Base-by-base conservation (phyloP, 2,888 invertebrate species). In the Empis stercorea region DNA sequence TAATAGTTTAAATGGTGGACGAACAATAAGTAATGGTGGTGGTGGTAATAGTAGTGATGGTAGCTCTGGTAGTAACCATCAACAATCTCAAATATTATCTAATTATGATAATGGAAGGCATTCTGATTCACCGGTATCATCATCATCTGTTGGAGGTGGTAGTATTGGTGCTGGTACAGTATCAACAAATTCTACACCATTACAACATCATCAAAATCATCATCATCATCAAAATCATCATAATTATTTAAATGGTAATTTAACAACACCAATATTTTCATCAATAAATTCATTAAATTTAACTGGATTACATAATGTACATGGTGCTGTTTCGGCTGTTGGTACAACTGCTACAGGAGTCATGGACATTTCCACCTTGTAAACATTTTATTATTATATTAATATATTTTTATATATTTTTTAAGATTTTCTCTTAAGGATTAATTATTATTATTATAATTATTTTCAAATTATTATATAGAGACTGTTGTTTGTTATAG, bases 281-380 rank as follows among this genome's bases (percentile, higher is more conserved):
- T 7, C 23, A 27, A 2, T 7, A 27, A 27, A 6, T n/a, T 10
- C 48, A 27, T 47, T 44, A 23, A 45, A 45, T 10, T 9, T 47
- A 16, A 36, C 47, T 34, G 50, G 52, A 15, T 34, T 52, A 14
- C 50, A 50, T 41, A 48, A 49, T 45, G 39, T 37, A 16, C 37
- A 37, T 40, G 27, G n/a, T 16, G 47, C 51, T 40, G n/a, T n/a
- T n/a, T n/a, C n/a, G n/a, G n/a, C n/a, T n/a, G 53, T 49, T 44
- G 50, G 61, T 42, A 47, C 53, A 61, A 52, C 55, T 61, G 43
- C 60, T 54, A 57, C 61, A 50, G 66, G 64, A 54, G 59, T 68
- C 55, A 59, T 68, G 64, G 68, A 67, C 63, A 68, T 68, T 54
- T 64, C 68, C 60, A 63, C 67, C 55, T 61, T 67, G 67, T 67